Evolutionary conservation across 92 coral and sea anemone genomes (phyloP).

Genomic region (Epizoanthus scotinus): DNA sequence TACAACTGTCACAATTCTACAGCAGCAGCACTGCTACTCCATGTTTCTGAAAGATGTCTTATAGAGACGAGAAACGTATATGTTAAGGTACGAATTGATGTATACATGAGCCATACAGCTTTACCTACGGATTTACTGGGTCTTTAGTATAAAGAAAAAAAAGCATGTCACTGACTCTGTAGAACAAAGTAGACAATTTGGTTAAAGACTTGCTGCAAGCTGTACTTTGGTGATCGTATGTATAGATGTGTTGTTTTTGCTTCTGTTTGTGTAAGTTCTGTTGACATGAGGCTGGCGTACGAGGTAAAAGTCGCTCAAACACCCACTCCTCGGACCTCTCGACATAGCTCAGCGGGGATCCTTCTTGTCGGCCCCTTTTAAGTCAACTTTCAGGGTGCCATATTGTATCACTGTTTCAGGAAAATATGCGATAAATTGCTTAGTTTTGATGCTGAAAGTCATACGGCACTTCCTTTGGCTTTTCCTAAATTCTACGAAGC

Average conservation of each 20-base stretch:
- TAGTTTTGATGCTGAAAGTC: not conserved
- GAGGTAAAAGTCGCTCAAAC: not conserved
- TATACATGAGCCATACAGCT: not conserved
- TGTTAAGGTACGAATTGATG: slow-evolving; percentile 9
- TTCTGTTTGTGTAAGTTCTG: not conserved
- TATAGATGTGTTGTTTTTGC: not conserved
- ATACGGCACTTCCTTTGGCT: not conserved
- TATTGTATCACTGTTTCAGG: slow-evolving; percentile 25
- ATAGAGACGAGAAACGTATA: not conserved
- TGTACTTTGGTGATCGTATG: not conserved
- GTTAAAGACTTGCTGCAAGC: not conserved
- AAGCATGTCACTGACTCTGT: slow-evolving; percentile 1
- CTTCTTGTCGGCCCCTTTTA: slow-evolving; percentile 28
- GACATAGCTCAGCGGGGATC: slow-evolving; percentile 33
- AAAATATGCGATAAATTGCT: not conserved
- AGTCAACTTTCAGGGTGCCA: slow-evolving; percentile 42
- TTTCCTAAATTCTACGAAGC: slow-evolving; percentile 1
- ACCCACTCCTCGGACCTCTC: not conserved
- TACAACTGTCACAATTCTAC: slow-evolving; percentile 9
- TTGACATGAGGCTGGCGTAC: not conserved
- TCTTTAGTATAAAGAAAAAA: not conserved
- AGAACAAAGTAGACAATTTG: slow-evolving; percentile 17
- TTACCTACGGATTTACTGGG: not conserved
- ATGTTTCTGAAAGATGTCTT: slow-evolving; percentile 1
- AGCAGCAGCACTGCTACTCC: not conserved